phyloP scores from a whole-genome alignment of 2,888 invertebrate species.

The Diadegma fenestrale region DNA sequence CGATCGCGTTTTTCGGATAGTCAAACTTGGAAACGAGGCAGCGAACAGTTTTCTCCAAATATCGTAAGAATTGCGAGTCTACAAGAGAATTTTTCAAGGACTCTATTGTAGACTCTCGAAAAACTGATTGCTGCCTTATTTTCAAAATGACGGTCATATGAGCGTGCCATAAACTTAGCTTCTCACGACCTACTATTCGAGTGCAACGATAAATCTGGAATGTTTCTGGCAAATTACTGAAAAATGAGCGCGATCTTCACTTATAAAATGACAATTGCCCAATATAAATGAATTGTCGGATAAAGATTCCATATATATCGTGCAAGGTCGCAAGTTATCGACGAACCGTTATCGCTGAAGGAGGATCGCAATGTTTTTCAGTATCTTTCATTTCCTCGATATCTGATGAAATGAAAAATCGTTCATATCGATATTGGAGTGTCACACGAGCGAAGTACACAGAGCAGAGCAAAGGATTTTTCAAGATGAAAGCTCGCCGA shows the following conservation, averaged over 20 bases:
- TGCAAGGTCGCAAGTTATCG: not conserved
- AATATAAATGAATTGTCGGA: not conserved
- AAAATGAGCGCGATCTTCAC: not conserved
- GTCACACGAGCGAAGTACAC: slow-evolving; percentile 37
- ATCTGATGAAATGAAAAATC: slow-evolving; percentile 37
- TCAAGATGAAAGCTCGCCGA: slow-evolving; percentile 38
- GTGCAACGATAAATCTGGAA: not conserved
- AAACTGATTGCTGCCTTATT: no score
- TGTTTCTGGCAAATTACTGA: not conserved
- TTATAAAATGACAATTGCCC: not conserved
- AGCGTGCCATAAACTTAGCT: no score
- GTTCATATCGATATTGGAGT: slow-evolving; percentile 36
- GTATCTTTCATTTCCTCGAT: not conserved
- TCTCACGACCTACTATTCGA: not conserved
- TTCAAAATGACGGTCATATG: no score
- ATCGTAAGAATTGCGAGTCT: not conserved
- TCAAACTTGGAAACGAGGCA: no score
- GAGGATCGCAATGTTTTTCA: slow-evolving; percentile 18
- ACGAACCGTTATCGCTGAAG: not conserved
- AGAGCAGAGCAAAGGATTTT: slow-evolving; percentile 43
- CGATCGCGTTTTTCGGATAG: no score
- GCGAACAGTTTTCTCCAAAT: not conserved
- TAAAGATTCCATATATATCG: not conserved
- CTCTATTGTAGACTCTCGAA: no score
- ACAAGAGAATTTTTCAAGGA: no score